Conservation (phyloP, 2,797 vertebrate species). For the Onychomys leucogaster region DNA sequence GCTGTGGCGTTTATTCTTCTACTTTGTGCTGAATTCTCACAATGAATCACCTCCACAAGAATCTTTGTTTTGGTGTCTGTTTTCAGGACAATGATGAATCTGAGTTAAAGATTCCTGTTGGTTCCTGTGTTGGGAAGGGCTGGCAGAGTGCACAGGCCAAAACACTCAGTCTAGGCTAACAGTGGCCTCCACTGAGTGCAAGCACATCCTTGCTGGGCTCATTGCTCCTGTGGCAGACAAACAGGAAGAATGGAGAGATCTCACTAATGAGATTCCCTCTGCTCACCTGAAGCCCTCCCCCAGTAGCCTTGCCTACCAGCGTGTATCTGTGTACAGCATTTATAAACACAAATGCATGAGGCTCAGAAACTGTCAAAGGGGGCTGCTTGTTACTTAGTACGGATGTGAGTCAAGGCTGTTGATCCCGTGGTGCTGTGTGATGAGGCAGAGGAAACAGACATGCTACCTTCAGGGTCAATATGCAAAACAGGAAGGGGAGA, state of each 20-base stretch:
- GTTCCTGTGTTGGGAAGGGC: not conserved
- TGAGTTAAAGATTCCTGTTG: not conserved
- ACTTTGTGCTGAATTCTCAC: not conserved
- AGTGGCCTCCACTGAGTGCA: fast-evolving
- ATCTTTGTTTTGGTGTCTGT: not conserved
- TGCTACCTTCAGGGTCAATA: constrained; percentile 58
- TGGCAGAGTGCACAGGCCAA: not conserved
- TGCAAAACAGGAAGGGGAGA: constrained; percentile 61
- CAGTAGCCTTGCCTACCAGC: not conserved
- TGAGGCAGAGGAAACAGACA: constrained; percentile 53
- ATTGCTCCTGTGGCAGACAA: not conserved
- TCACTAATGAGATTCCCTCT: constrained; percentile 20
- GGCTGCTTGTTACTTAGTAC: not conserved
- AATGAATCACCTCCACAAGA: not conserved
- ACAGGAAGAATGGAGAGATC: not conserved
- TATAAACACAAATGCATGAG: not conserved
- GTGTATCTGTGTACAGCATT: not conserved
- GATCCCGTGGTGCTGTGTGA: not conserved
- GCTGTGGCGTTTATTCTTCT: not conserved
- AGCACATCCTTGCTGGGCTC: not conserved
- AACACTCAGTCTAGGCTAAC: not conserved
- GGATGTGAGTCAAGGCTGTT: constrained; percentile 23
- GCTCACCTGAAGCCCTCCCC: not conserved
- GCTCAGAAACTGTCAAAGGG: constrained; percentile 16
- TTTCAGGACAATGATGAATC: not conserved